A percentile compares a stretch with the other conserved stretches of the same genome.
Conservation (phyloP, 1,140 invertebrate species). For the Cyphomyrmex costatus region DNA sequence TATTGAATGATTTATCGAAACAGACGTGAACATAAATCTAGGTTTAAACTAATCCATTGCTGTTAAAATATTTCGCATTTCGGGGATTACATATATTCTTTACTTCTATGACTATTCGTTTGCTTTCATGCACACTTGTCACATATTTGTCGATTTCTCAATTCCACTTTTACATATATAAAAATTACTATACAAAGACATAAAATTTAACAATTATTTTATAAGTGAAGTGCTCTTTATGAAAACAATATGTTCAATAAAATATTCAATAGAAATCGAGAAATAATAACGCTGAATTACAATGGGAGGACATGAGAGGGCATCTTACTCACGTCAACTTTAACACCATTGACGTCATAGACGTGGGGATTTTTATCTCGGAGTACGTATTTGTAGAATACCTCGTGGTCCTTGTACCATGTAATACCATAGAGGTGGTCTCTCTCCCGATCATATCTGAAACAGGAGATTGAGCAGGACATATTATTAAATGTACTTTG, state of each 20-base stretch:
- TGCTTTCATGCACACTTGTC: conserved; percentile 27
- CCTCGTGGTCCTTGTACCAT: conserved; percentile 96
- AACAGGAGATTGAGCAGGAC: conserved; percentile 58
- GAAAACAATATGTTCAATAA: background rate
- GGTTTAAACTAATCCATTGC: conserved; percentile 49
- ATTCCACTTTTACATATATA: background rate
- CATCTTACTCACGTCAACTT: conserved; percentile 90
- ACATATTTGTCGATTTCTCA: conserved; percentile 8
- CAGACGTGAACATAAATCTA: conserved; percentile 48
- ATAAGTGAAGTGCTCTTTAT: background rate
- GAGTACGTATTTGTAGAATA: conserved; percentile 94
- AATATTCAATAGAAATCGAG: background rate
- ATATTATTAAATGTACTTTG: conserved; percentile 50
- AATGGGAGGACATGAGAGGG: conserved; percentile 36
- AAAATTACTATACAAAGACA: background rate
- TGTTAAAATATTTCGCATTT: conserved; percentile 58
- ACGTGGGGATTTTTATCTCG: conserved; percentile 88
- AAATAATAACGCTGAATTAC: conserved; percentile 18
- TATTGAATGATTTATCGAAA: conserved; percentile 54
- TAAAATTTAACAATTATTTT: background rate
- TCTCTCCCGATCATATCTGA: conserved; percentile 86
- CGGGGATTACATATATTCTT: conserved; percentile 39
- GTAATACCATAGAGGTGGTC: conserved; percentile 93
- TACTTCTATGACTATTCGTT: conserved; percentile 10
- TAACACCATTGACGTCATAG: conserved; percentile 91